Base-by-base conservation (phyloP, 2,113 vertebrate species). In the Rhizomys pruinosus region DNA sequence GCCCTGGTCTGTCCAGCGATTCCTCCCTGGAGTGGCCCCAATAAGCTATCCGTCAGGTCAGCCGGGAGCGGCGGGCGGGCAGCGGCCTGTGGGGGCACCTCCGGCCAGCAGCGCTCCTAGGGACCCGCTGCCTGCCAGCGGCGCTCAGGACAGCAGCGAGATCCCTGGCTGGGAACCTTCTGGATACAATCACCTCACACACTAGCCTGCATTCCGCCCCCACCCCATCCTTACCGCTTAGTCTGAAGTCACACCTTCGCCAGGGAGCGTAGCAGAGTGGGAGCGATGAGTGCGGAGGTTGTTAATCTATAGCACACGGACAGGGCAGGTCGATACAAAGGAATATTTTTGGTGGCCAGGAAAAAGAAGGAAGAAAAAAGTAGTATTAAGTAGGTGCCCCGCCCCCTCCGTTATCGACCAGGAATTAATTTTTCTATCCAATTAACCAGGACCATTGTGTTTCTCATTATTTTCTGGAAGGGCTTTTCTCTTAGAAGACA, bases 171-270 rank as follows among this genome's bases (percentile, higher is more conserved):
- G 98, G 98, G 99, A 52, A 98, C 98, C 98, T 99, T 99, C 99
- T 99, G 99, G 99, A 98, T 99, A 99, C 98, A 98, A 99, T 99
- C 99, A 99, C 98, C 98, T 99, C 99, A 99, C 99, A 99, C 99
- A 98, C 98, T 96, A 92, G 98, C 98, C 98, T 97, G 98, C 99
- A 99, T 99, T 99, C 99, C 98, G 97, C 96, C 98, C 98, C 97
- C 98, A 98, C 98, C 86, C 97, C 71, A 86, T 42, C 97, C 97
- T 97, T 97, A 97, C 98, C 97, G 97, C 97, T 96, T 11, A 94
- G 96, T 93, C 97, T 98, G 97, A 97, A 98, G 97, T 98, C 98
- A 98, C 98, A 98, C 98, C 98, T 98, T 98, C 98, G 96, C 97
- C 96, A 95, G 95, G 97, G 93, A 84, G 97, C 96, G 94, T 95